phyloP scores from a whole-genome alignment of 2,113 vertebrate genomes.

The Strix aluco region DNA sequence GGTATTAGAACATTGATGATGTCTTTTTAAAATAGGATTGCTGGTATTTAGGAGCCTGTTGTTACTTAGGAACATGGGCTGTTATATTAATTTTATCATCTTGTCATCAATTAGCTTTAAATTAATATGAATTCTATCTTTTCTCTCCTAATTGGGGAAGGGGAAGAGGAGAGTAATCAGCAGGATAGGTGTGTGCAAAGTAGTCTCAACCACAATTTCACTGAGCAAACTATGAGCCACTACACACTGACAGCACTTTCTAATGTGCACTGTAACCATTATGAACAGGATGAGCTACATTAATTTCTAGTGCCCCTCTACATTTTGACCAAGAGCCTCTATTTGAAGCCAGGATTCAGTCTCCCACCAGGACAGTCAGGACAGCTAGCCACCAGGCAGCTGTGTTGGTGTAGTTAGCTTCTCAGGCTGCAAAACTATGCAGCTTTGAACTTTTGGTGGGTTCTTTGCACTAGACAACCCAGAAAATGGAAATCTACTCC shows the following conservation, averaged over 20 bases:
- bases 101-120: not conserved
- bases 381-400: not conserved
- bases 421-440: not conserved
- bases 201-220: not conserved
- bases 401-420: not conserved
- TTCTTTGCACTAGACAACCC: not conserved
- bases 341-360: not conserved
- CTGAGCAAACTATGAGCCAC: not conserved
- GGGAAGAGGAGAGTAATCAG: not conserved
- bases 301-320: not conserved
- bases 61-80: not conserved
- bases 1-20: not conserved
- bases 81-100: not conserved
- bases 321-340: not conserved
- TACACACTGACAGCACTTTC: not conserved
- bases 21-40: not conserved
- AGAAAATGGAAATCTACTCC: not conserved
- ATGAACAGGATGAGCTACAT: not conserved
- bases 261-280: not conserved
- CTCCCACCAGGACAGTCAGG: not conserved
- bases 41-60: not conserved
- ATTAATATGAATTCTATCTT: not conserved
- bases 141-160: not conserved
- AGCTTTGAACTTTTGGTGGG: not conserved
- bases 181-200: not conserved